Evolutionary conservation across 2,797 vertebrate genomes (phyloP), one percentile per base, ranked within the genome.

Genomic region (Diglossa cyanea): DNA sequence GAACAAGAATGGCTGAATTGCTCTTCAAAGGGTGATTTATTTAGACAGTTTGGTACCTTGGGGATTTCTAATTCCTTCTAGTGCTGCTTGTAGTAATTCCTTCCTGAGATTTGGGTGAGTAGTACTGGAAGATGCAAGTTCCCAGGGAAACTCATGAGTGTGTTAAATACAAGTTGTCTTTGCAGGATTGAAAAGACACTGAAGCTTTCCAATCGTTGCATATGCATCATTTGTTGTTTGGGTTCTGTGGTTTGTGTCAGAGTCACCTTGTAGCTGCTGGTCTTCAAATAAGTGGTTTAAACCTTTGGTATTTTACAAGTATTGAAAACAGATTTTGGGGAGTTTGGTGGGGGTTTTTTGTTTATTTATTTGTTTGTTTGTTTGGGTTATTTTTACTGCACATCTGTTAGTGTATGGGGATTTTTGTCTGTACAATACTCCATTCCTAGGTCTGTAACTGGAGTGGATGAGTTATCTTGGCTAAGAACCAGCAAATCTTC

Each of bases 381-480:
- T 25, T 16, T 21, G 3, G 4, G 24, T 33, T 31, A 19, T 53
- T 61, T 60, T 78, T 58, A 17, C 14, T 35, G 31, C 40, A 57
- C 2, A 0, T 57, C 45, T 77, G 0, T 50, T 31, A 16, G 44
- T 1, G 5, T 35, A 3, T 33, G 58, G 18, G 26, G 10, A 1
- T 33, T 71, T 67, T 42, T 77, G 39, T 31, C 30, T 45, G 10
- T 26, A 13, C 39, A 42, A 1, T 31, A 6, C 25, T 68, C 30
- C 8, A 1, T 75, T 68, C 33, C 47, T n/a, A 62, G 30, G 19
- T 65, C 35, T 61, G 11, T 65, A 28, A n/a, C 39, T 51, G 50
- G 28, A 72, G 30, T 30, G 47, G 26, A 31, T 40, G 39, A 74
- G 25, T 88, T 77, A 18, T 4, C 47, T 84, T 57, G 25, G 37